These are phyloP conservation scores for Drosophila miranda DNA, from an alignment of 1,140 invertebrate genomes.

Conservation along the genomic window DNA sequence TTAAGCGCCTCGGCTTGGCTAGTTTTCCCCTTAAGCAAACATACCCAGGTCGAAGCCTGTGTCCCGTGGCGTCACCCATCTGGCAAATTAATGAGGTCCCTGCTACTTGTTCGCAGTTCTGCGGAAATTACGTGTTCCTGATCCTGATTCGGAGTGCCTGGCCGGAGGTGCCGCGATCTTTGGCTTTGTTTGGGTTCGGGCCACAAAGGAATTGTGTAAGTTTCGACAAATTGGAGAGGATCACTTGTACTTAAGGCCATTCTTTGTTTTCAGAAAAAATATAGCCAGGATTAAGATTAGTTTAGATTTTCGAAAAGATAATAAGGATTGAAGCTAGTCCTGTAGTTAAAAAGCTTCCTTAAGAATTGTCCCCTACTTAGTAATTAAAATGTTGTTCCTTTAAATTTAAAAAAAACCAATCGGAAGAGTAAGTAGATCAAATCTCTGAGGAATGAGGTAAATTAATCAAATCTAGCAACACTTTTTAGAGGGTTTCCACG, in stretches of 20 bases:
- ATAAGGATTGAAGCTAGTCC: too few relatives aligned
- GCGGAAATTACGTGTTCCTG: slow-evolving; percentile 58
- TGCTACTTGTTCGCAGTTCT: slow-evolving; percentile 67
- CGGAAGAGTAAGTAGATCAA: too few relatives aligned
- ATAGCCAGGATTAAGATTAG: neutral
- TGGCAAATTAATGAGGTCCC: slow-evolving; percentile 73
- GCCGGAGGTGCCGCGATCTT: slow-evolving; percentile 37
- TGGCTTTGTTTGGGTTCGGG: slow-evolving; percentile 68
- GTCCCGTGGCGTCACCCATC: slow-evolving; percentile 76
- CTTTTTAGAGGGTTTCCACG: too few relatives aligned
- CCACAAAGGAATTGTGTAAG: slow-evolving; percentile 76
- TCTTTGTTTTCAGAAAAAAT: neutral
- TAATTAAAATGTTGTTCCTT: too few relatives aligned
- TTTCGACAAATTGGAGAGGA: slow-evolving; percentile 60
- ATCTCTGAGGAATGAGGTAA: too few relatives aligned
- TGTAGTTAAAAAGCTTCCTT: too few relatives aligned
- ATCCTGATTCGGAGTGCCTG: slow-evolving; percentile 23
- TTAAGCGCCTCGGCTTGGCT: slow-evolving; percentile 57
- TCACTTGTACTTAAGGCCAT: slow-evolving; percentile 39
- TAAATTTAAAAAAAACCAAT: too few relatives aligned
- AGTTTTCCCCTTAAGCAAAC: slow-evolving; percentile 22
- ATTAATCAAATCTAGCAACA: too few relatives aligned
- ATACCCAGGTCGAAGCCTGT: slow-evolving; percentile 9
- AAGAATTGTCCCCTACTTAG: too few relatives aligned
- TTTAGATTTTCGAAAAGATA: neutral